These are phyloP conservation scores for Corvus cornix DNA, from an alignment of 2,113 vertebrate genomes.

Conservation along the genomic window DNA sequence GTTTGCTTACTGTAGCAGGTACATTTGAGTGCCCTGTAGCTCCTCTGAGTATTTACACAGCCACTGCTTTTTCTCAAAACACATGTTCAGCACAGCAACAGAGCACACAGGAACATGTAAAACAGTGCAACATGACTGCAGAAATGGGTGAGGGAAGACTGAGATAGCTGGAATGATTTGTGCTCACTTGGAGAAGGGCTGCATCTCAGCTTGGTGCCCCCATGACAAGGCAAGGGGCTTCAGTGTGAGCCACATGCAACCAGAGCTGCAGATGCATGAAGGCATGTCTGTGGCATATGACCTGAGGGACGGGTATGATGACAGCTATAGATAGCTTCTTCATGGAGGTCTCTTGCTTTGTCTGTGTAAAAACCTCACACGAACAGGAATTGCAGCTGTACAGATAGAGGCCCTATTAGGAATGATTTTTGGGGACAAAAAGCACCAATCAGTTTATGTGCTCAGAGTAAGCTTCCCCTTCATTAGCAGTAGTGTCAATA, in stretches of 20 bases:
- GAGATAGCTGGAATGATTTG: not conserved
- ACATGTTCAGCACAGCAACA: accelerated
- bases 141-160: not conserved
- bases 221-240: not conserved
- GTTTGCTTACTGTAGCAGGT: not conserved
- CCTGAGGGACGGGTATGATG: not conserved
- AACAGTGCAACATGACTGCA: not conserved
- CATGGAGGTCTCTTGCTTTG: not conserved
- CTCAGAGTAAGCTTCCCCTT: not conserved
- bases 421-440: not conserved
- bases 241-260: accelerated
- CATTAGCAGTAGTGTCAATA: not conserved
- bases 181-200: not conserved
- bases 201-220: not conserved
- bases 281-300: accelerated
- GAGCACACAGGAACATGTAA: not conserved
- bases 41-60: not conserved
- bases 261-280: accelerated
- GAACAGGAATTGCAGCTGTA: not conserved
- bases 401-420: not conserved
- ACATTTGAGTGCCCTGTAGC: not conserved
- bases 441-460: not conserved
- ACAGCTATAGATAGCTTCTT: not conserved
- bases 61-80: not conserved
- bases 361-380: not conserved